phyloP scores from a whole-genome alignment of 2,888 invertebrate species.

The Drosophila planitibia region DNA sequence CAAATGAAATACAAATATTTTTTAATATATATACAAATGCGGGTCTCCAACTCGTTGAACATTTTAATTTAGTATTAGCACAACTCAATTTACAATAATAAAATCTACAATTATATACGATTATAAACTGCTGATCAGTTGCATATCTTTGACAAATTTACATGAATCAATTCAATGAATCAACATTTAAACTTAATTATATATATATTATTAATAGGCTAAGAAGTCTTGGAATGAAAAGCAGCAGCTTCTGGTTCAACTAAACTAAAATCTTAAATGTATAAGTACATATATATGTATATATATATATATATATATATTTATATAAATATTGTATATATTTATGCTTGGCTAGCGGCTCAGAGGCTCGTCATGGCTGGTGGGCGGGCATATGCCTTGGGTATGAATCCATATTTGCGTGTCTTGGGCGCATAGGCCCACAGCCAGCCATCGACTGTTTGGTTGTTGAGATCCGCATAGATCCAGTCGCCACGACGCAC shows the following conservation, averaged over 20 bases:
- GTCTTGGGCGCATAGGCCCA: conserved; percentile 98
- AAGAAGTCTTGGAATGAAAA: background rate
- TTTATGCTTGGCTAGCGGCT: background rate
- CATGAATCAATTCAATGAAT: background rate
- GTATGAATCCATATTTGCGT: conserved; percentile 97
- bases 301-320: background rate
- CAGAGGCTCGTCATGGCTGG: conserved; percentile 93
- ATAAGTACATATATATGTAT: too few relatives aligned
- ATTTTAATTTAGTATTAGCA: conserved; percentile 39
- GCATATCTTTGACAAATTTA: too few relatives aligned
- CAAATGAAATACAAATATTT: conserved; percentile 36
- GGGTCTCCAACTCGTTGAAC: conserved; percentile 32
- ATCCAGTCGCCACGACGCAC: conserved; percentile 97
- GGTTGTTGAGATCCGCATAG: conserved; percentile 96
- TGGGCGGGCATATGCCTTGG: conserved; percentile 96
- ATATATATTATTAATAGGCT: background rate
- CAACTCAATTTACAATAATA: conserved; percentile 45
- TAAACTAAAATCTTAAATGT: background rate
- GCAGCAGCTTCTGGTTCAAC: background rate
- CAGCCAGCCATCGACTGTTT: conserved; percentile 97
- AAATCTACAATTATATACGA: conserved; percentile 20
- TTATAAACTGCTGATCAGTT: background rate
- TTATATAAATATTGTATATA: background rate
- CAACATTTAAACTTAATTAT: background rate
- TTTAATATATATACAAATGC: conserved; percentile 20